Evolutionary conservation across 2,888 invertebrate species (phyloP), one percentile per base, ranked within the genome.

Genomic region (Boloria euphrosyne): DNA sequence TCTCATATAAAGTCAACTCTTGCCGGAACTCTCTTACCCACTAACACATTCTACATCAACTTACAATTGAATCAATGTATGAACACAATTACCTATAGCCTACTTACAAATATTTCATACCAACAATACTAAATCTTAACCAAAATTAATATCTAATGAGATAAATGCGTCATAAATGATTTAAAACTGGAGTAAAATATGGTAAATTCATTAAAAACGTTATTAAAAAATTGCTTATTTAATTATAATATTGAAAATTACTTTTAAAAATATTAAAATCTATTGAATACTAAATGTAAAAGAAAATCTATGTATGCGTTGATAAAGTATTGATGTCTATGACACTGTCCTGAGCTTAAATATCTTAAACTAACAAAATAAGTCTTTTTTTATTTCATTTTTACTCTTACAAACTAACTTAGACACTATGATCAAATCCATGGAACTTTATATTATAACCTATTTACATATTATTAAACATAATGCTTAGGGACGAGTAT

Each of bases 331-430:
- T 50, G 27, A 16, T 47, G 13, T 52, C 31, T 31, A 1, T 31
- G 31, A 71, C 69, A 72, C 78, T 80, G 77, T 76, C 69, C 67
- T 71, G 64, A 74, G 73, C 76, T 79, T 78, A 76, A 75, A 67
- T 74, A 78, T 72, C 46, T 57, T 57, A 57, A 22, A n/a, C 57
- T 57, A 57, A 46, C 76, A 80, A 79, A 86, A 87, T 87, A 89
- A 90, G 90, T 90, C 90, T 90, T 91, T 87, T 22, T 87, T 84
- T 80, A 72, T 74, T 78, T 76, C 76, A 78, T 77, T 76, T 75
- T 80, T 77, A 78, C 78, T 84, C 85, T 84, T 46, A 74, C 70
- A 16, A 22, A 46, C 69, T 79, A 63, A 66, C 82, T 83, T 75
- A 75, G 76, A 51, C 67, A 71, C 76, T 81, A 84, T 68, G 79